Conservation (phyloP, 1,140 invertebrate genomes). For the Acarapis woodi region DNA sequence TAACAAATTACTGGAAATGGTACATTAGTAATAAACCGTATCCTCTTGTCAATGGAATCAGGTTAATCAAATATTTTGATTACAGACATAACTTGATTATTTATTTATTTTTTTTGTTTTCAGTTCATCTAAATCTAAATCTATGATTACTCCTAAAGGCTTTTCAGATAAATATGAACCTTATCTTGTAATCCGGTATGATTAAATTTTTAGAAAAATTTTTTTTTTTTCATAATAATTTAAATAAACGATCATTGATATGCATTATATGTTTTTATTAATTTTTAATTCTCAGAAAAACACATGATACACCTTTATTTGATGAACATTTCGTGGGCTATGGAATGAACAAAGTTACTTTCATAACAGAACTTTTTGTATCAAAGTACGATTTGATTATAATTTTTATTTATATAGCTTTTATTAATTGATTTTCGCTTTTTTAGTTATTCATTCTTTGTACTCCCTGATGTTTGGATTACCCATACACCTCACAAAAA, state of each 20-base stretch:
- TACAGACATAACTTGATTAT: no score
- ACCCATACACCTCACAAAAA: conserved; percentile 14
- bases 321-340: conserved; percentile 14
- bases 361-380: conserved; percentile 15
- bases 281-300: conserved; percentile 11
- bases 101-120: no score
- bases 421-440: not conserved
- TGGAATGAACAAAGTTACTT: conserved; percentile 16
- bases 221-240: no score
- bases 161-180: conserved; percentile 15
- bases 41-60: conserved; percentile 6
- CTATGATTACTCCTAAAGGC: no score
- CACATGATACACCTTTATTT: conserved; percentile 10
- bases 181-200: conserved; percentile 13
- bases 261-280: not conserved
- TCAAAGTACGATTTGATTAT: conserved; percentile 9
- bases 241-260: no score
- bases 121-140: no score
- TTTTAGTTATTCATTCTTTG: conserved; percentile 12
- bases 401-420: conserved; percentile 1
- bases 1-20: conserved; percentile 16
- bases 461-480: conserved; percentile 13
- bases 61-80: no score
- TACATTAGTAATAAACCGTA: conserved; percentile 13
- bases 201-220: not conserved